Evolutionary conservation across 2,888 invertebrate species (phyloP).

Genomic region (Paralinhomoeus sp.): DNA sequence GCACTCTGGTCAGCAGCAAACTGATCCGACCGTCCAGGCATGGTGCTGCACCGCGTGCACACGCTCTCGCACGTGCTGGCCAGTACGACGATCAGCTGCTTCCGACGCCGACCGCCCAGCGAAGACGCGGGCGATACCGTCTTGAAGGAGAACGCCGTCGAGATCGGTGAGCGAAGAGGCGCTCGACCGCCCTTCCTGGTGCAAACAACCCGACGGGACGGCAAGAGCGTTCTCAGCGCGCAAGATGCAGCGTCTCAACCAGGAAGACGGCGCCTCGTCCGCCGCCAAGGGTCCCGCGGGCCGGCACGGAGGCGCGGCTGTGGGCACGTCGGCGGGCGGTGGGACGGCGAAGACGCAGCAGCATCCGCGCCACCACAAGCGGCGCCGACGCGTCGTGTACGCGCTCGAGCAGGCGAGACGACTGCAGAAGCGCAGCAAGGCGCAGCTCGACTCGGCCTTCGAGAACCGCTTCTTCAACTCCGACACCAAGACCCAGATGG

Average conservation of each 20-base stretch:
- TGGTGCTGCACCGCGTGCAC: constrained; percentile 94
- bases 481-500: constrained; percentile 1
- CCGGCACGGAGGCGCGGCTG: neutral
- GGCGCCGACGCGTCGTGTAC: neutral
- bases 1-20: too few relatives aligned
- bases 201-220: too few relatives aligned
- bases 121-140: constrained; percentile 3
- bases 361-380: too few relatives aligned
- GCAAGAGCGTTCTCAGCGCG: constrained; percentile 2
- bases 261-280: neutral
- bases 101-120: constrained; percentile 3
- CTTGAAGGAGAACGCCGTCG: constrained; percentile 5
- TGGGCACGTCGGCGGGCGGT: neutral
- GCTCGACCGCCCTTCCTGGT: too few relatives aligned
- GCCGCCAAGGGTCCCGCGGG: too few relatives aligned
- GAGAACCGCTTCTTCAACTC: constrained; percentile 2
- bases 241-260: constrained; percentile 1
- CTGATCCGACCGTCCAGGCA: too few relatives aligned
- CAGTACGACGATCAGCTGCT: constrained; percentile 56
- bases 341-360: neutral
- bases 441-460: constrained; percentile 3
- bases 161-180: constrained; percentile 6
- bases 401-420: constrained; percentile 1
- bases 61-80: constrained; percentile 82
- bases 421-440: neutral